Evolutionary conservation across 2,888 invertebrate genomes (phyloP).

Genomic region (Epistrophella euchroma): DNA sequence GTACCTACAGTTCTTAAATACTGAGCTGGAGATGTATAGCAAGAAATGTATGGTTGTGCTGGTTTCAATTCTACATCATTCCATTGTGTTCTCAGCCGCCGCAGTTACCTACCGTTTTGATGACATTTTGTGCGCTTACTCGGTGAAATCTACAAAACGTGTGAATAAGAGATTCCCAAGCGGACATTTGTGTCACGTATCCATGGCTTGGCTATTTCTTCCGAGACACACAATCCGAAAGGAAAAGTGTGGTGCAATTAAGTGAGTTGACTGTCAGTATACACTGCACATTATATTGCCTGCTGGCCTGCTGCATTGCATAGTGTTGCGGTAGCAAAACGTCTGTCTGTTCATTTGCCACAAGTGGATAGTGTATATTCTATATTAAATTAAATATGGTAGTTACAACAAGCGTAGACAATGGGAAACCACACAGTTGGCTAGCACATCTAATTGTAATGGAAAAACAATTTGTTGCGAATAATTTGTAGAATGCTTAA

Average conservation of each 20-base stretch:
- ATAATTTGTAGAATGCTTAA: conserved; percentile 52
- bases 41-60: too few relatives aligned
- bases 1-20: too few relatives aligned
- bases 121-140: neutral
- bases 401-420: conserved; percentile 4
- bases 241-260: conserved; percentile 61
- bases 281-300: conserved; percentile 57
- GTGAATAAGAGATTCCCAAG: conserved; percentile 58
- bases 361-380: conserved; percentile 19
- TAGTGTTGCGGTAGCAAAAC: neutral
- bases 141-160: conserved; percentile 43
- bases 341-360: conserved; percentile 17
- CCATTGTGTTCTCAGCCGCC: too few relatives aligned
- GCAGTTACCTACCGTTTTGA: neutral
- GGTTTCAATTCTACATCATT: too few relatives aligned
- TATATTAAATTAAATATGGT: conserved; percentile 17
- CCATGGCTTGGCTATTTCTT: conserved; percentile 6
- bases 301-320: conserved; percentile 18
- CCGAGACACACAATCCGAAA: conserved; percentile 38
- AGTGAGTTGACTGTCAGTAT: conserved; percentile 23
- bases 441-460: conserved; percentile 58
- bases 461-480: conserved; percentile 65
- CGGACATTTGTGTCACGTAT: conserved; percentile 56
- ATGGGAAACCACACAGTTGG: conserved; percentile 15
- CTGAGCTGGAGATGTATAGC: too few relatives aligned